Evolutionary conservation across 2,888 invertebrate species (phyloP), one percentile per base, ranked within the genome.

Genomic region (Phortica magna): DNA sequence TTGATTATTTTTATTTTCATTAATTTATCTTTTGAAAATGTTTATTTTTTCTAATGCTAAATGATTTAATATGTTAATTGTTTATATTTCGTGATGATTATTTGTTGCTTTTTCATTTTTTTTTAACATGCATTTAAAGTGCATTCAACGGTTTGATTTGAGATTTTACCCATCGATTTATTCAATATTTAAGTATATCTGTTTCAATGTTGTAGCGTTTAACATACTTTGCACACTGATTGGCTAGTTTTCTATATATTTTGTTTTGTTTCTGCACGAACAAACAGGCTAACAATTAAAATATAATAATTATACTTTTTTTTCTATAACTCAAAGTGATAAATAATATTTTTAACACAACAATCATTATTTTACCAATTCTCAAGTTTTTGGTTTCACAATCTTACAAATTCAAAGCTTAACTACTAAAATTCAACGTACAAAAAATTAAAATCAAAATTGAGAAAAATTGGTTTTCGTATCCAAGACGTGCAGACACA

Each of bases 401-500:
- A 48, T 48, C 14, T 12, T 12, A 48, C 9, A 48, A 48, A 48
- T 48, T 48, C 1, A 48, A 31, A 2, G 3, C 31, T 31, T 31
- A 31, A 31, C 31, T 31, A 31, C 31, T 31, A 31, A 31, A 31
- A 31, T 31, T 48, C 48, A 48, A 48, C 14, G 14, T 48, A 12
- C 48, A 12, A 48, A 14, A 48, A 12, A 9, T 14, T 48, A 14
- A 12, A 1, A 2, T 2, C 2, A 5, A 14, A 48, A 48, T 12
- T 12, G 2, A 48, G 48, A 48, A 48, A 6, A 48, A 6, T 48
- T 67, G 6, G 14, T 67, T 67, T 42, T 41, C 12, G 67, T 67
- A 67, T 67, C 67, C 67, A 67, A 67, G 67, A 67, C 67, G 41
- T 67, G 67, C 67, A 42, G 17, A 67, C 67, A 42, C 14, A 7